Evolutionary conservation across 1,140 invertebrate genomes (phyloP).

Genomic region (Anoplolepis gracilipes): DNA sequence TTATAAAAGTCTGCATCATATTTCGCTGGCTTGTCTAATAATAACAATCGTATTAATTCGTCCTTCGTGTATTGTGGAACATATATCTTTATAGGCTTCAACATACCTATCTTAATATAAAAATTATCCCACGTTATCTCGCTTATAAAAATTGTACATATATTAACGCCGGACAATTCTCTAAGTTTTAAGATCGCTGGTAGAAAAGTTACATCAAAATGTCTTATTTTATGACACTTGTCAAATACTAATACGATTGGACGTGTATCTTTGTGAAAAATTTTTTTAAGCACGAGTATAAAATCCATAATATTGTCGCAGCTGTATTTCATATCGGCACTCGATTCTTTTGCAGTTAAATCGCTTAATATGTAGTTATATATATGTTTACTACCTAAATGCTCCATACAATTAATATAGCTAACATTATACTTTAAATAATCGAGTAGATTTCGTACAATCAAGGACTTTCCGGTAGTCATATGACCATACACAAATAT

Average conservation of each 20-base stretch:
- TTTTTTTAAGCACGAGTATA: conserved; percentile 86
- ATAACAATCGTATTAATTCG: conserved; percentile 91
- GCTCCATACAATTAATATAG: conserved; percentile 93
- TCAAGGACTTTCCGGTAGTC: conserved; percentile 92
- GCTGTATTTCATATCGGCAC: conserved; percentile 80
- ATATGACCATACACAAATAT: conserved; percentile 93
- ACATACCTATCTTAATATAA: conserved; percentile 88
- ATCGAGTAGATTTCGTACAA: conserved; percentile 88
- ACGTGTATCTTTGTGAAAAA: conserved; percentile 78
- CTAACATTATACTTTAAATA: conserved; percentile 88
- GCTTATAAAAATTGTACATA: conserved; percentile 92
- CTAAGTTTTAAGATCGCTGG: conserved; percentile 90
- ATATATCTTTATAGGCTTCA: conserved; percentile 91
- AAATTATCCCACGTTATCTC: conserved; percentile 94
- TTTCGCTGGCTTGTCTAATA: conserved; percentile 80
- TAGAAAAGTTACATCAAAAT: conserved; percentile 91
- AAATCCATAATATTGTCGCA: conserved; percentile 93
- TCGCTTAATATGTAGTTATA: conserved; percentile 91
- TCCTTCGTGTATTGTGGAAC: conserved; percentile 94
- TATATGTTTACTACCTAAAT: conserved; percentile 91
- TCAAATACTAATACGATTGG: conserved; percentile 90
- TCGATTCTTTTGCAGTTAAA: conserved; percentile 83
- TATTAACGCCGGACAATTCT: conserved; percentile 90
- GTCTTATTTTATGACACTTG: conserved; percentile 91
- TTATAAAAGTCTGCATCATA: conserved; percentile 88